Evolutionary conservation across 2,113 vertebrate species (phyloP).

Genomic region (Takifugu bimaculatus): DNA sequence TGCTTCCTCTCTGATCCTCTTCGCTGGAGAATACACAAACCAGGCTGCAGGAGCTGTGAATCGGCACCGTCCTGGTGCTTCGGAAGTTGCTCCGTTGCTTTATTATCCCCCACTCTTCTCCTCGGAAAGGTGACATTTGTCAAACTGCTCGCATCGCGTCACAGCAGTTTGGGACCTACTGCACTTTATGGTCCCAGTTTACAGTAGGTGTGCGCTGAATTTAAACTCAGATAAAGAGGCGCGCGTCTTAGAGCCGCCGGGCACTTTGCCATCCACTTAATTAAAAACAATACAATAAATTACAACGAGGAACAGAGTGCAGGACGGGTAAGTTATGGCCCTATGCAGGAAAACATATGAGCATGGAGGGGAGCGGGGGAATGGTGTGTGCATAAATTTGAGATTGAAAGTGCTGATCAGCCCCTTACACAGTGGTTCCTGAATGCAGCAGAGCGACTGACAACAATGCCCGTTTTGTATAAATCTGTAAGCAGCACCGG

Average conservation of each 20-base stretch:
- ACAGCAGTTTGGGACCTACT: constrained; percentile 55
- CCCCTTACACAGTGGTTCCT: constrained; percentile 46
- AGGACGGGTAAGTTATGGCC: constrained; percentile 68
- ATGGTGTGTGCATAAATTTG: constrained; percentile 54
- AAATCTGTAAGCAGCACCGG: constrained; percentile 22
- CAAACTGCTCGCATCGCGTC: constrained; percentile 48
- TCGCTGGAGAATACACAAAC: constrained; percentile 22
- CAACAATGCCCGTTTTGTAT: constrained; percentile 34
- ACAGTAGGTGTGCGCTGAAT: constrained; percentile 51
- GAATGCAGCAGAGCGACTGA: constrained; percentile 21
- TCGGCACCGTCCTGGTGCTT: constrained; percentile 17
- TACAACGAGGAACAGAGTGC: constrained; percentile 36
- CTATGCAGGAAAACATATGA: constrained; percentile 47
- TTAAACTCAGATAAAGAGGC: constrained; percentile 61
- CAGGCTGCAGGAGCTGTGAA: constrained; percentile 12
- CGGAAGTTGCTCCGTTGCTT: constrained; percentile 26
- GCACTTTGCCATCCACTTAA: constrained; percentile 74
- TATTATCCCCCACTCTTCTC: constrained; percentile 21
- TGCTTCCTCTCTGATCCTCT: constrained; percentile 42
- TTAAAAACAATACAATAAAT: constrained; percentile 77
- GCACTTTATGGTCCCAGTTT: constrained; percentile 51
- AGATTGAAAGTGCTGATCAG: constrained; percentile 44
- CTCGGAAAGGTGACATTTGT: constrained; percentile 55
- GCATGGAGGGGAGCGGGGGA: constrained; percentile 7
- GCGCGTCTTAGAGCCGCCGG: constrained; percentile 58